Conservation (phyloP, 2,113 vertebrate genomes). For the Macaca fascicularis region DNA sequence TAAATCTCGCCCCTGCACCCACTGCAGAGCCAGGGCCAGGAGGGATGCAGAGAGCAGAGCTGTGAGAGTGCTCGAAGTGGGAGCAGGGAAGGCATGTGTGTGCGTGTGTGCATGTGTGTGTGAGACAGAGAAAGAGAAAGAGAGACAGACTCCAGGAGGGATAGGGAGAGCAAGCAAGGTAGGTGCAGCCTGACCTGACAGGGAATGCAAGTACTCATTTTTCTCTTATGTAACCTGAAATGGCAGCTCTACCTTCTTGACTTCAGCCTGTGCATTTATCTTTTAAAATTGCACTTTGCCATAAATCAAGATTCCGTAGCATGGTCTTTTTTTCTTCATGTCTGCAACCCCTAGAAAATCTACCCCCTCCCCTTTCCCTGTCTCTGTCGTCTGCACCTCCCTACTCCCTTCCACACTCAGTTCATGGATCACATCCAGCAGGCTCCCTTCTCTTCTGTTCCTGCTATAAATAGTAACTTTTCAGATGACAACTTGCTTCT, state of each 20-base stretch:
- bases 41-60: constrained; percentile 58
- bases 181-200: neutral
- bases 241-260: constrained; percentile 50
- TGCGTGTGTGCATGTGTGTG: constrained; percentile 29
- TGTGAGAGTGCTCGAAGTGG: neutral
- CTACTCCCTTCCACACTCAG: neutral
- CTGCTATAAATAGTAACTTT: constrained; percentile 8
- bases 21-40: constrained; percentile 70
- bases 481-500: constrained; percentile 2
- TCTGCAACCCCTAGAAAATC: neutral
- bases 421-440: neutral
- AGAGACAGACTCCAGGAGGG: neutral
- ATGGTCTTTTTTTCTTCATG: neutral
- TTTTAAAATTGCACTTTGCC: constrained; percentile 72
- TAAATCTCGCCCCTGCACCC: constrained; percentile 77
- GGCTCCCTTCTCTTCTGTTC: neutral
- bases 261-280: constrained; percentile 72
- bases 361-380: no score
- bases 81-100: neutral
- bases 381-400: neutral
- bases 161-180: neutral
- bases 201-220: constrained; percentile 44
- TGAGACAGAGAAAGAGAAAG: constrained; percentile 49
- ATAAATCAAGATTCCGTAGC: constrained; percentile 49
- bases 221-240: constrained; percentile 70